Conservation (phyloP, 2,797 vertebrate species). For the Xyrichtys novacula region DNA sequence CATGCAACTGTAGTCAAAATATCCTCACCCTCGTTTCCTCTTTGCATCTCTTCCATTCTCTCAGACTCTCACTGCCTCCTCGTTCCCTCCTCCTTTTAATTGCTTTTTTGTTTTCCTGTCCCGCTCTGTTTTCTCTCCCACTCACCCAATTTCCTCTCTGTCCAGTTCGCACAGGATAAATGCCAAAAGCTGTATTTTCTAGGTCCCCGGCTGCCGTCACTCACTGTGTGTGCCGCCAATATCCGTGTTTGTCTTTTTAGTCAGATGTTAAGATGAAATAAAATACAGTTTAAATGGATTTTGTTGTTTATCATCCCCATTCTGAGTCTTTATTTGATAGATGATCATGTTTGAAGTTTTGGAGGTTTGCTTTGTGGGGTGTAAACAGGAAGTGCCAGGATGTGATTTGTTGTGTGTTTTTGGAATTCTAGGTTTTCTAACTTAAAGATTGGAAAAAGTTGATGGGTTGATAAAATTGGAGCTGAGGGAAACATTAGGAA, state of each 20-base stretch:
- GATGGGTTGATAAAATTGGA: no score
- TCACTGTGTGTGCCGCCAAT: slow-evolving; percentile 66
- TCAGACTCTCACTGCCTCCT: slow-evolving; percentile 17
- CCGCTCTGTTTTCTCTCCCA: slow-evolving; percentile 61
- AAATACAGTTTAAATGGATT: background rate
- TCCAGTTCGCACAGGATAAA: slow-evolving; percentile 80
- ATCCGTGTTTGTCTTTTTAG: slow-evolving; percentile 29
- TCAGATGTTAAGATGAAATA: background rate
- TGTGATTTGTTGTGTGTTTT: background rate
- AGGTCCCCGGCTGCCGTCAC: slow-evolving; percentile 82
- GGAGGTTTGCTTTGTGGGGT: background rate
- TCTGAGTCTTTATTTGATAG: no score
- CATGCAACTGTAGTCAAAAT: slow-evolving; percentile 29
- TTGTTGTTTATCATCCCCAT: background rate
- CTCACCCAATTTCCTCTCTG: slow-evolving; percentile 72
- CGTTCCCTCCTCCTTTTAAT: slow-evolving; percentile 29
- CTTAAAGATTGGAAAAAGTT: no score
- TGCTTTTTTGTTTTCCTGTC: slow-evolving; percentile 43
- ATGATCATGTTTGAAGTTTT: background rate
- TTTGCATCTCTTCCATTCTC: slow-evolving; percentile 19
- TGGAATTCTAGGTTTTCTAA: no score
- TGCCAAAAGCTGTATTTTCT: slow-evolving; percentile 77
- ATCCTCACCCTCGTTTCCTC: slow-evolving; percentile 10
- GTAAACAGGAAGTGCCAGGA: slow-evolving; percentile 1
- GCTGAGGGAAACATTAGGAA: no score